Evolutionary conservation across 2,797 vertebrate species (phyloP).

Genomic region (Lutjanus argentimaculatus): DNA sequence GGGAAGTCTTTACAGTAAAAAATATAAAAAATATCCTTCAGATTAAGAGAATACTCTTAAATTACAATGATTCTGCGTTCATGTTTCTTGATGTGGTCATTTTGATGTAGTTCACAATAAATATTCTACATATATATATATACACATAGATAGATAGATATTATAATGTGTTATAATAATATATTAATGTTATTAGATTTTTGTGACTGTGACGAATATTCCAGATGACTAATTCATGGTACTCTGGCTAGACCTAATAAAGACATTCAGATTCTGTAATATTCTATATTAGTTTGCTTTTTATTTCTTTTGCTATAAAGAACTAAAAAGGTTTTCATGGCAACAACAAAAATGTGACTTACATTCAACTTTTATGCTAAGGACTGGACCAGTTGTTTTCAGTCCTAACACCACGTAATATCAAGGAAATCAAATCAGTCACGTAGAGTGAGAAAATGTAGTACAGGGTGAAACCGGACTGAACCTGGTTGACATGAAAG

Average conservation of each 20-base stretch:
- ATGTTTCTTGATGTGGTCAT: no score
- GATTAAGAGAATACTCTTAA: no score
- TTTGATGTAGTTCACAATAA: no score
- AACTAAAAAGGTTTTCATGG: not conserved
- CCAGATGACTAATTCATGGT: not conserved
- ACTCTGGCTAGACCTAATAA: conserved; percentile 1
- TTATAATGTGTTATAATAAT: no score
- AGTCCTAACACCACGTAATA: not conserved
- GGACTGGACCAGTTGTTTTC: no score
- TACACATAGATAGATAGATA: no score
- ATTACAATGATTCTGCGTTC: no score
- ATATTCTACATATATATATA: no score
- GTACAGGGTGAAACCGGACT: not conserved
- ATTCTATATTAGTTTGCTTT: not conserved
- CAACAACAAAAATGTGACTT: not conserved
- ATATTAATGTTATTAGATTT: no score
- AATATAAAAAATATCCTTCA: no score
- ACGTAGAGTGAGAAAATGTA: not conserved
- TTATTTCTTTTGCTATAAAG: not conserved
- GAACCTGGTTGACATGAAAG: not conserved
- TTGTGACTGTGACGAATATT: not conserved
- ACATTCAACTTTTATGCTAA: not conserved
- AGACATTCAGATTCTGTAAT: not conserved
- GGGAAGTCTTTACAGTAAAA: no score
- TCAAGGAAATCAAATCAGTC: not conserved